phyloP scores from a whole-genome alignment of 1,140 invertebrate species.

The Nylanderia fulva region DNA sequence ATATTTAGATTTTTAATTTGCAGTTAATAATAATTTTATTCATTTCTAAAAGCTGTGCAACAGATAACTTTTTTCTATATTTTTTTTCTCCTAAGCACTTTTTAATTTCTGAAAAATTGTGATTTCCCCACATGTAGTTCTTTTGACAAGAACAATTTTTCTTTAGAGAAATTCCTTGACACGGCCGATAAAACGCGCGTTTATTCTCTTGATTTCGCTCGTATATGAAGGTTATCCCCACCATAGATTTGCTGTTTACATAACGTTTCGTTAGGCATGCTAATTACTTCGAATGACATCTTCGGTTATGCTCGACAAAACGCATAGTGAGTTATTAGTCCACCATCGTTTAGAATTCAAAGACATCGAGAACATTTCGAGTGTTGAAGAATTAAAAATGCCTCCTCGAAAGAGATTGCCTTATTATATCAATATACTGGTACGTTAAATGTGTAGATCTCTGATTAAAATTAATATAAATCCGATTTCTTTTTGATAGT shows the following conservation, averaged over 20 bases:
- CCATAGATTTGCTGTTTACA: constrained; percentile 15
- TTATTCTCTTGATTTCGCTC: constrained; percentile 28
- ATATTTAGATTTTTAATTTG: background rate
- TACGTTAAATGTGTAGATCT: background rate
- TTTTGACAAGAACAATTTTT: constrained; percentile 3
- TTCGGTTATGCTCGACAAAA: background rate
- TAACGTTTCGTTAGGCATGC: constrained; percentile 20
- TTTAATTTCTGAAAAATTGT: background rate
- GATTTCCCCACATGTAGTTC: background rate
- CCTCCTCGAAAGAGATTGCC: background rate
- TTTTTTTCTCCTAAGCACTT: background rate
- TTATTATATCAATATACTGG: background rate
- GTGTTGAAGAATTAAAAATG: background rate
- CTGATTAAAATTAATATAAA: background rate
- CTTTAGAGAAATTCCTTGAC: constrained; percentile 31
- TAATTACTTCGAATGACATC: constrained; percentile 35
- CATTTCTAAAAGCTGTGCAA: background rate
- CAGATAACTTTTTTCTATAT: background rate
- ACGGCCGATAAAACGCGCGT: background rate
- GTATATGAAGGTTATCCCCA: constrained; percentile 44
- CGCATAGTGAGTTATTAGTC: too few relatives aligned
- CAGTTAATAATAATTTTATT: background rate
- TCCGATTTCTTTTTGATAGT: background rate
- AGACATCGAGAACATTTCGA: background rate
- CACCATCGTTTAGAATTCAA: background rate